Evolutionary conservation across 2,888 invertebrate species (phyloP).

Genomic region (Sepiola atlantica): DNA sequence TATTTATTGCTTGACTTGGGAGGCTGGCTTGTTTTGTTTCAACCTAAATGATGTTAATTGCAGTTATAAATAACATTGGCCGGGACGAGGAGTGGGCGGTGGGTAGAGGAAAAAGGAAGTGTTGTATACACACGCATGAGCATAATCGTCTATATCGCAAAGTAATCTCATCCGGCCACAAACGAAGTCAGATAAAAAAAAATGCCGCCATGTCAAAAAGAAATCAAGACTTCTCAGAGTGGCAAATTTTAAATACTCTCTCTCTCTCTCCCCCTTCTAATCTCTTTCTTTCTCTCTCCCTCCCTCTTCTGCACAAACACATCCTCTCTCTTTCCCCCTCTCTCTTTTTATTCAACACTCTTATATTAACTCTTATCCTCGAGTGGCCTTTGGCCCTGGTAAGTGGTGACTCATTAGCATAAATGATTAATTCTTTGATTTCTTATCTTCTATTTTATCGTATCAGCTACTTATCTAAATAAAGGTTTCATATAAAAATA

Average conservation of each 20-base stretch:
- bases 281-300: neutral
- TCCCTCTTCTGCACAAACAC: neutral
- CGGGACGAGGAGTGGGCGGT: no score
- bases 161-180: neutral
- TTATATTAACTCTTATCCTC: no score
- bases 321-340: neutral
- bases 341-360: neutral
- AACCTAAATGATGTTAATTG: neutral
- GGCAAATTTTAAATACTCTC: neutral
- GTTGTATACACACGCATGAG: neutral
- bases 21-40: neutral
- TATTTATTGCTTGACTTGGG: no score
- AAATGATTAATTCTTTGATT: no score
- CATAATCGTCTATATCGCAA: neutral
- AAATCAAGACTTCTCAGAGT: neutral
- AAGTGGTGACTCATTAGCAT: no score
- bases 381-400: no score
- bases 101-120: neutral
- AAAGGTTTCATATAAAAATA: no score
- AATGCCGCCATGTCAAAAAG: no score
- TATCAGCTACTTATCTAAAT: no score
- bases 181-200: neutral
- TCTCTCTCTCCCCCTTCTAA: neutral
- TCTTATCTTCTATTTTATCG: no score
- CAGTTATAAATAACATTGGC: no score